Evolutionary conservation across 1,140 invertebrate species (phyloP).

Genomic region (Saccostrea cuccullata): DNA sequence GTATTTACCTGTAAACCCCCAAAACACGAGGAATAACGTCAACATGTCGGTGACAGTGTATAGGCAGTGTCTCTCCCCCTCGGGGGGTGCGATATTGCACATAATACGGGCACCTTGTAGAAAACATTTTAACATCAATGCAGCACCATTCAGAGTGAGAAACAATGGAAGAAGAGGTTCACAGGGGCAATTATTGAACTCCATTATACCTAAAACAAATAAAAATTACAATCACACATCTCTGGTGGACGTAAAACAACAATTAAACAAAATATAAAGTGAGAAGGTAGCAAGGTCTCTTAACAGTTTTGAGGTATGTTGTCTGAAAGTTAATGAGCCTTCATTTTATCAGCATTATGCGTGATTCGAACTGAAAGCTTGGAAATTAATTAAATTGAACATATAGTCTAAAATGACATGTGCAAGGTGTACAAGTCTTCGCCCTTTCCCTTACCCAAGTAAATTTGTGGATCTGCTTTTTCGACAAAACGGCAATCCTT

Average conservation of each 20-base stretch:
- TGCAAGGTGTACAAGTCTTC: too few species aligned
- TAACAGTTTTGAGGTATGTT: too few species aligned
- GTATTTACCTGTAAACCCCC: not conserved
- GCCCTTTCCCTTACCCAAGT: too few species aligned
- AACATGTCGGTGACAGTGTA: constrained; percentile 4
- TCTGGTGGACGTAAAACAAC: not conserved
- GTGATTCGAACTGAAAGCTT: too few species aligned
- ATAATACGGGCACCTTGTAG: constrained; percentile 13
- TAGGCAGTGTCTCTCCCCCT: not conserved
- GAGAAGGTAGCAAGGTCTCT: too few species aligned
- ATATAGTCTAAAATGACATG: too few species aligned
- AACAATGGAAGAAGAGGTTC: constrained; percentile 9
- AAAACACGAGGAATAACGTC: constrained; percentile 12
- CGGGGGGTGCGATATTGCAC: constrained; percentile 1
- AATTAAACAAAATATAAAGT: not conserved
- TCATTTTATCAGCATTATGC: too few species aligned
- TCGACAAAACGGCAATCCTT: too few species aligned
- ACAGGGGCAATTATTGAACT: constrained; percentile 13
- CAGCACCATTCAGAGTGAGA: not conserved
- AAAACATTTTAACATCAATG: constrained; percentile 2
- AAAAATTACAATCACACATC: not conserved
- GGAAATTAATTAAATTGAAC: too few species aligned
- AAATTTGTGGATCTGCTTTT: too few species aligned
- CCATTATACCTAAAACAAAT: not conserved
- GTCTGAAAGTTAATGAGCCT: too few species aligned